Evolutionary conservation across 1,140 invertebrate species (phyloP), one percentile per base, ranked within the genome.

Genomic region (Tetranychus urticae): DNA sequence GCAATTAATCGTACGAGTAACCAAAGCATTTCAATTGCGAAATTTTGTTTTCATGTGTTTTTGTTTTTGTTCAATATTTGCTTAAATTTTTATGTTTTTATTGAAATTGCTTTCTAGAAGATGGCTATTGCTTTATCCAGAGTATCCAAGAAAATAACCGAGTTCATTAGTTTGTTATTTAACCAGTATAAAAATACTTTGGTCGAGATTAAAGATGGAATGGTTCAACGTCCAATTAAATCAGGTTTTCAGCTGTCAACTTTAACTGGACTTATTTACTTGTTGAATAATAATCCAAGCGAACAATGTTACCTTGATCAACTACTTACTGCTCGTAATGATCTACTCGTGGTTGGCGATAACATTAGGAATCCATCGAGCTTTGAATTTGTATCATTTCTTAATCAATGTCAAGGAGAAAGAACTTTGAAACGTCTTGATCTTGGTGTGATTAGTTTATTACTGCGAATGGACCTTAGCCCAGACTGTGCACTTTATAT

Each of bases 391-490:
- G 66, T 86, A n/a, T 71, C 78, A 54, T 75, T 72, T 62, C 64
- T 88, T 6, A 76, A 80, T 54, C 72, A 74, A 58, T 79, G 77
- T 67, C 76, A 80, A 35, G 84, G 85, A 67, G 74, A 81, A 68
- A 79, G 80, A 31, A 72, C 79, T 33, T 69, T 88, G 2, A 75
- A 81, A 37, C 74, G 79, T 52, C 68, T 77, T 10, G 83, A 76
- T 68, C 74, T 87, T 2, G 81, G 82, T 12, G 68, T 87, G 14
- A 72, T 80, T 62, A 86, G 85, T 6, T 65, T 89, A 6, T 78
- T 88, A 55, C 88, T 83, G 80, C 70, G 79, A 2, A 80, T 82
- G 65, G 77, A 85, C 66, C 80, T 80, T 66, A 78, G 79, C 67
- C 69, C 78, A 59, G 71, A 75, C 5, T 80, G 83, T 67, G 77